phyloP scores from a whole-genome alignment of 2,113 vertebrate species.

The Rhynchomys soricoides region DNA sequence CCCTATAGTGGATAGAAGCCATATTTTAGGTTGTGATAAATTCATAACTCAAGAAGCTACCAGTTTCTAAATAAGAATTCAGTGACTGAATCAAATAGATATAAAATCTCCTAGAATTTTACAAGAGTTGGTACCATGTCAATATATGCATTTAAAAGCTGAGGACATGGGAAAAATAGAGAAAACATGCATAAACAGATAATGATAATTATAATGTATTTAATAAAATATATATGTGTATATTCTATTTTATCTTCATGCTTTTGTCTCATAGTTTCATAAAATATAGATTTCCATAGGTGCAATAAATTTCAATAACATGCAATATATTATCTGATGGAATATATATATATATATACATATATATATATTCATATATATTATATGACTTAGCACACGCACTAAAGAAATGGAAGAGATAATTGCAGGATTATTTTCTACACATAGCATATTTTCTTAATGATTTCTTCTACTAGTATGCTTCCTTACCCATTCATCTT shows the following conservation, averaged over 20 bases:
- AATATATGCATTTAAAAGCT: not conserved
- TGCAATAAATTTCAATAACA: not conserved
- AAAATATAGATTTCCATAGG: not conserved
- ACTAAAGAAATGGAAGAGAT: not conserved
- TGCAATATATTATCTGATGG: not conserved
- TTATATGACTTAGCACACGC: not conserved
- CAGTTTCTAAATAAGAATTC: constrained; percentile 29
- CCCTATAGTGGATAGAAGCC: too few relatives aligned
- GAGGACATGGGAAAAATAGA: constrained; percentile 13
- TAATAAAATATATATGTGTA: not conserved
- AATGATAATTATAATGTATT: not conserved
- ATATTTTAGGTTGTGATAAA: constrained; percentile 11
- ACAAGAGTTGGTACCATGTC: not conserved
- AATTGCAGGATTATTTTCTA: constrained; percentile 6
- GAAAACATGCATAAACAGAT: not conserved
- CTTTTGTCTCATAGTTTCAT: not conserved
- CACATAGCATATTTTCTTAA: not conserved
- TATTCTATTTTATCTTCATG: not conserved
- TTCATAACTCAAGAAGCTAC: not conserved
- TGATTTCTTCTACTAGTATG: not conserved
- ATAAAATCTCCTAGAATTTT: not conserved
- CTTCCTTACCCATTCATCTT: not conserved
- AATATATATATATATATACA: rapidly evolving
- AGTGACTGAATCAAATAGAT: not conserved
- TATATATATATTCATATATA: not conserved